These are phyloP conservation scores for Pterostichus madidus DNA, from an alignment of 2,888 invertebrate genomes.

Conservation along the genomic window DNA sequence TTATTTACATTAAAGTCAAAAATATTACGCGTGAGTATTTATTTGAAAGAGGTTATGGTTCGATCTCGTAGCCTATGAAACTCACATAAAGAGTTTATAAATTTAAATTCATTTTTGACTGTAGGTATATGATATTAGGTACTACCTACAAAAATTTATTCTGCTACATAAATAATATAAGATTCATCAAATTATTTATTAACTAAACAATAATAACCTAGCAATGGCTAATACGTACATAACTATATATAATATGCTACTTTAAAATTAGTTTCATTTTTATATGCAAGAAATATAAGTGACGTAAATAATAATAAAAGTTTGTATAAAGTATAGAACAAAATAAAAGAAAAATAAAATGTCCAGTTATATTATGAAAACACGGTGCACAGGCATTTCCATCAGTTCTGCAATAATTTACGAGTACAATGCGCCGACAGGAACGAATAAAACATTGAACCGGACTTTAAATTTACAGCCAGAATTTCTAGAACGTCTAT, in stretches of 20 bases:
- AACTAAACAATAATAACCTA: no score
- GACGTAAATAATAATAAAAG: constrained; percentile 29
- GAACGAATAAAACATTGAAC: constrained; percentile 58
- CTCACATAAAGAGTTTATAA: neutral
- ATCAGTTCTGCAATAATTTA: constrained; percentile 53
- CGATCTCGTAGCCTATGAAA: neutral
- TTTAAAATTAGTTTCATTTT: no score
- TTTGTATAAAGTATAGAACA: neutral
- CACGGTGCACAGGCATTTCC: constrained; percentile 50
- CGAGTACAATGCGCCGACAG: constrained; percentile 56
- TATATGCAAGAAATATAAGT: neutral
- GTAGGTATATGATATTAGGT: no score
- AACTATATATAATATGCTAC: no score
- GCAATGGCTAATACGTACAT: no score
- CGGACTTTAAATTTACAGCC: constrained; percentile 55
- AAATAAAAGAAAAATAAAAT: constrained; percentile 34
- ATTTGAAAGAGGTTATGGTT: neutral
- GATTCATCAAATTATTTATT: no score
- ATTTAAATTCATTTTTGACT: no score
- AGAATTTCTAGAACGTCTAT: constrained; percentile 55
- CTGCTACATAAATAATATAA: no score
- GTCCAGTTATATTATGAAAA: constrained; percentile 46
- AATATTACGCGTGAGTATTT: neutral
- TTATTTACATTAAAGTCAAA: constrained; percentile 13
- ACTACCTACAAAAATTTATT: no score